phyloP scores from a whole-genome alignment of 2,888 invertebrate genomes.

The Synanthedon formicaeformis region DNA sequence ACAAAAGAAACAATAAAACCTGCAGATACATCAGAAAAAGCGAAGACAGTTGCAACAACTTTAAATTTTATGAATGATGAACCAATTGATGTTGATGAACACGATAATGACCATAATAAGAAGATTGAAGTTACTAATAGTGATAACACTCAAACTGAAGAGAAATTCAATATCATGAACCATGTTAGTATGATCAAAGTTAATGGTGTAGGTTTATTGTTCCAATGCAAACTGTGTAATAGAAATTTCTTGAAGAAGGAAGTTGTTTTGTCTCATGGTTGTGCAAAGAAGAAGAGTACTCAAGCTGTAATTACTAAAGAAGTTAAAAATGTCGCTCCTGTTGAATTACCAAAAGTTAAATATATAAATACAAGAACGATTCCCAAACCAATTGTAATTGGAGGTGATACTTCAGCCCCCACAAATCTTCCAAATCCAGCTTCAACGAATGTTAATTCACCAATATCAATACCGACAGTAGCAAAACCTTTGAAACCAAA shows the following conservation, averaged over 20 bases:
- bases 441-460: not conserved
- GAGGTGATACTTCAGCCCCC: not conserved
- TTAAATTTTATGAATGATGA: not conserved
- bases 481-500: constrained; percentile 29
- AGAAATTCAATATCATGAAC: constrained; percentile 52
- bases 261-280: constrained; percentile 47
- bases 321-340: constrained; percentile 28
- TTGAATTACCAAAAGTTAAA: constrained; percentile 45
- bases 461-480: constrained; percentile 5
- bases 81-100: constrained; percentile 3
- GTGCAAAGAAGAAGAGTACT: constrained; percentile 40
- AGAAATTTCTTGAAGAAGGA: constrained; percentile 57
- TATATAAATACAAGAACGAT: constrained; percentile 45
- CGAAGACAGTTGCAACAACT: not conserved
- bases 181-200: constrained; percentile 57
- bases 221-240: constrained; percentile 58
- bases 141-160: not conserved
- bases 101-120: constrained; percentile 6
- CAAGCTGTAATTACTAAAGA: constrained; percentile 3
- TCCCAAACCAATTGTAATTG: constrained; percentile 4
- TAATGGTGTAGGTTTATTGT: constrained; percentile 55
- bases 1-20: not conserved
- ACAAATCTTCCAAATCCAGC: not conserved
- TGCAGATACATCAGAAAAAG: not conserved
- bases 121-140: constrained; percentile 10